Conservation (phyloP, 2,797 vertebrate genomes). For the Anableps anableps region DNA sequence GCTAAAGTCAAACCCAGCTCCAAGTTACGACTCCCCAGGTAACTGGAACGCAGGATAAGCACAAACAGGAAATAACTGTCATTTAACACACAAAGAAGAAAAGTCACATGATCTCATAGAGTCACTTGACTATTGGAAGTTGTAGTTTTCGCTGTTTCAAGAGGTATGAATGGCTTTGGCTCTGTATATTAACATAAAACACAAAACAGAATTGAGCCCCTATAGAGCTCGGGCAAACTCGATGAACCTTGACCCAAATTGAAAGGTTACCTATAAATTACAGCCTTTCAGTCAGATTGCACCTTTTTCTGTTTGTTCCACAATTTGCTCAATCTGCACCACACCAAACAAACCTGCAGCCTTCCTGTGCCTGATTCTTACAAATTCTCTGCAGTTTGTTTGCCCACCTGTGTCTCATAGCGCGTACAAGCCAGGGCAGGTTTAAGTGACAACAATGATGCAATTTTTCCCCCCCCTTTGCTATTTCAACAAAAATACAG, state of each 20-base stretch:
- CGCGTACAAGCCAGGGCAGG: constrained; percentile 44
- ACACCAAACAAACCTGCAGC: constrained; percentile 19
- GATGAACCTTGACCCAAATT: not conserved
- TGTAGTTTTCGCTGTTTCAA: not conserved
- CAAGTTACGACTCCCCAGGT: no score
- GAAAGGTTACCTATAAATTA: not conserved
- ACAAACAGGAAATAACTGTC: not conserved
- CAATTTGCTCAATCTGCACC: constrained; percentile 2
- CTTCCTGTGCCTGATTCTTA: constrained; percentile 17
- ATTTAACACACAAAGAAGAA: not conserved
- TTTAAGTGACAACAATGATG: constrained; percentile 49
- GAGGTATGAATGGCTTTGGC: not conserved
- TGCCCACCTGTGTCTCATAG: constrained; percentile 17
- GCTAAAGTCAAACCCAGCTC: no score
- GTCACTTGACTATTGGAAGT: not conserved
- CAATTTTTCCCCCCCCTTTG: constrained; percentile 20
- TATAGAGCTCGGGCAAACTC: not conserved
- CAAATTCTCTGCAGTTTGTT: constrained; percentile 35
- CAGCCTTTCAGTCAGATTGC: not conserved
- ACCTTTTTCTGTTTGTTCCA: not conserved
- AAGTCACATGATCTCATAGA: no score
- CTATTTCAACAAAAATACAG: constrained; percentile 15
- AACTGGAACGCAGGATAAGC: no score
- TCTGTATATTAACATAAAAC: not conserved
- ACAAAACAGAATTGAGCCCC: not conserved